Base-by-base conservation (phyloP, 2,113 vertebrate species). In the Motacilla tschutschensis region DNA sequence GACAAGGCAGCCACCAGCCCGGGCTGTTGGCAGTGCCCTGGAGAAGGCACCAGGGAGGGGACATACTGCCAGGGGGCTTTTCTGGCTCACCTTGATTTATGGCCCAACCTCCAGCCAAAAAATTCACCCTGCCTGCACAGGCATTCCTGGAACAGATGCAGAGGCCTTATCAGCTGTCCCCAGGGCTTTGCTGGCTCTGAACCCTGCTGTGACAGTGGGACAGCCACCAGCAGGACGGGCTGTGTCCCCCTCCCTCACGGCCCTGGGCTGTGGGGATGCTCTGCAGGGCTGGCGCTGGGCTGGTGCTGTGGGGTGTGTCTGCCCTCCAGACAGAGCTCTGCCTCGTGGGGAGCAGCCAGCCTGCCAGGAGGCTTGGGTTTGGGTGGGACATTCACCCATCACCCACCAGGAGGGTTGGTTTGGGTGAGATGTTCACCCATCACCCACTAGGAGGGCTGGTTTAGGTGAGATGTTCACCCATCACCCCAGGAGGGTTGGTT, bases 81-180 rank as follows among this genome's bases (percentile, higher is more conserved):
- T 78, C 43, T 93, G 47, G 17, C 83, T 92, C 65, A 46, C 17
- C 7, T 12, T 89, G 86, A 91, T 94, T 92, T 93, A 83, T 81
- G 70, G 65, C 59, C 48, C 76, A 87, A 5, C 25, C 31, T 80
- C 55, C 38, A 57, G 82, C 87, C 79, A 87, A 89, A 86, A 90
- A 92, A 82, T 71, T 67, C 47, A 25, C 28, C 26, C 51, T 44
- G 58, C 48, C 66, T n/a, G 29, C 58, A 66, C 0, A 14, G 80
- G 50, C 47, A 14, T 48, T 51, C 47, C n/a, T 92, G 90, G 85
- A 90, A 51, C 41, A 72, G 47, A 76, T 28, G 31, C 29, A n/a
- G 85, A 75, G 58, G 75, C 16, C 29, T 94, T 91, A 92, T 92
- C 91, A 83, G 71, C 53, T 53, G 31, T 79, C 53, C 74, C 67